These are phyloP conservation scores for Nomada fucata DNA, from an alignment of 2,888 invertebrate species.

Conservation along the genomic window DNA sequence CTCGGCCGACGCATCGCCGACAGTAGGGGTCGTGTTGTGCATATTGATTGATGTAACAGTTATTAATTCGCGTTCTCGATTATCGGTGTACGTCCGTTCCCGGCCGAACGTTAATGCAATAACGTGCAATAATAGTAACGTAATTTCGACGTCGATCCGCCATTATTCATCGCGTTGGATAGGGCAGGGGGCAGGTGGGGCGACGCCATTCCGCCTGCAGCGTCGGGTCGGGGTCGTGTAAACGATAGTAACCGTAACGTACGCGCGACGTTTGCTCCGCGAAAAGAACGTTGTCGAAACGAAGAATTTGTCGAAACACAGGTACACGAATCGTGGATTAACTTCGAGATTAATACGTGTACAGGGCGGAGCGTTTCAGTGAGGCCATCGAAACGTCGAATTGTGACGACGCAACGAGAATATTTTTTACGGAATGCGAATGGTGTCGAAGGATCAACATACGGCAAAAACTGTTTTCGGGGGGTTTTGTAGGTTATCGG, in stretches of 20 bases:
- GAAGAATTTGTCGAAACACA: neutral
- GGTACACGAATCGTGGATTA: no score
- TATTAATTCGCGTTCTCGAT: constrained; percentile 83
- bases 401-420: neutral
- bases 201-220: no score
- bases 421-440: neutral
- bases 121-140: constrained; percentile 79
- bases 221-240: neutral
- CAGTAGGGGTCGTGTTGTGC: constrained; percentile 51
- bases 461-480: neutral
- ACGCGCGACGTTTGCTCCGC: no score
- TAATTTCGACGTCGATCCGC: constrained; percentile 61
- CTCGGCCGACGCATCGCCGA: constrained; percentile 25
- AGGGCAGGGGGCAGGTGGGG: no score
- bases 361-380: neutral
- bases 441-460: neutral
- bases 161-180: constrained; percentile 60
- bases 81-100: constrained; percentile 71
- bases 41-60: constrained; percentile 83
- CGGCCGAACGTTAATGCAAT: constrained; percentile 74
- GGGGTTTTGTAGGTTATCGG: neutral
- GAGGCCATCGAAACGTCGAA: neutral
- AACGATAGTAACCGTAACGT: no score
- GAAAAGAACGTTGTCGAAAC: neutral
- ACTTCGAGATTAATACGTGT: neutral